A percentile compares a stretch with the other conserved stretches of the same genome.
Conservation (phyloP, 2,797 vertebrate genomes). For the Allochrocebus solatus region DNA sequence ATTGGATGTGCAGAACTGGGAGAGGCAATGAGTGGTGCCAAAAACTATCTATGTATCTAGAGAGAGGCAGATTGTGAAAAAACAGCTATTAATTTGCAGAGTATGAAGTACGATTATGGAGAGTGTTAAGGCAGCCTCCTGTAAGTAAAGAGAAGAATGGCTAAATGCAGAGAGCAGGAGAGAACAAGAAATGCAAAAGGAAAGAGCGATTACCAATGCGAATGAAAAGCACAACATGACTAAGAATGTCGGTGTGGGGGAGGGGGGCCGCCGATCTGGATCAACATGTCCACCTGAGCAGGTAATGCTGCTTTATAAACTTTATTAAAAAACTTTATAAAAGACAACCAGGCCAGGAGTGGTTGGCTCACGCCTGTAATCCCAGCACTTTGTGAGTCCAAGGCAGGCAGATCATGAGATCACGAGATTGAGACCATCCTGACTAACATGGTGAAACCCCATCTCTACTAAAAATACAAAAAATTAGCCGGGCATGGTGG, state of each 20-base stretch:
- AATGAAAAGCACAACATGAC: slow-evolving; percentile 59
- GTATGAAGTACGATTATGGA: slow-evolving; percentile 51
- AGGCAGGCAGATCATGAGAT: too few relatives aligned
- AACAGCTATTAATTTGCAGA: slow-evolving; percentile 72
- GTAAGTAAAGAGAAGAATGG: slow-evolving; percentile 45
- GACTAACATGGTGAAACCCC: too few relatives aligned
- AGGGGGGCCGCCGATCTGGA: slow-evolving; percentile 49
- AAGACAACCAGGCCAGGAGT: too few relatives aligned
- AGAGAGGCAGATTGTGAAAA: slow-evolving; percentile 22
- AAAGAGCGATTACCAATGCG: slow-evolving; percentile 27
- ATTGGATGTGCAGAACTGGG: neutral
- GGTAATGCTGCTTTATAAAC: neutral
- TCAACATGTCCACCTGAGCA: slow-evolving; percentile 32
- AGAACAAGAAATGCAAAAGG: slow-evolving; percentile 47
- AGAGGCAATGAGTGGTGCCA: slow-evolving; percentile 27
- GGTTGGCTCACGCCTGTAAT: too few relatives aligned
- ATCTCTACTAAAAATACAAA: too few relatives aligned
- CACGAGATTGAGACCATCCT: too few relatives aligned
- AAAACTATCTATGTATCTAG: neutral
- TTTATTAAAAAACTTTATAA: too few relatives aligned
- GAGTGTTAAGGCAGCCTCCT: slow-evolving; percentile 46
- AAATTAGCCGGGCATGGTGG: too few relatives aligned
- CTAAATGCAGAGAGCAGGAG: slow-evolving; percentile 55
- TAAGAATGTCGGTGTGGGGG: slow-evolving; percentile 33
- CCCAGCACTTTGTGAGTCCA: too few relatives aligned